These are phyloP conservation scores for Pluvianellus socialis DNA, from an alignment of 2,113 vertebrate genomes.

Conservation along the genomic window DNA sequence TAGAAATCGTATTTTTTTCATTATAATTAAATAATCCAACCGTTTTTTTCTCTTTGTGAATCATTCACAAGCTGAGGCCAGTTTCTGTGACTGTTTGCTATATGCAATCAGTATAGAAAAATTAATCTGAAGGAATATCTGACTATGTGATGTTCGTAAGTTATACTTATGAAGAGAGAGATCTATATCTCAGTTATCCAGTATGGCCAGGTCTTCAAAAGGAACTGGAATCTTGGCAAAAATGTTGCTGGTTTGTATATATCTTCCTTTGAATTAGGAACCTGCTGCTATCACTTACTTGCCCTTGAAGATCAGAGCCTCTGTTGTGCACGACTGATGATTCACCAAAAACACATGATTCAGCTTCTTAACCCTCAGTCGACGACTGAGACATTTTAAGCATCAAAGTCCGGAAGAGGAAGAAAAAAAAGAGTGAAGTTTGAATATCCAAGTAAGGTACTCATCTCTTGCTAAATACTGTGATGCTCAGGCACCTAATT, in stretches of 20 bases:
- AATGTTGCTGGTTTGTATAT: background rate
- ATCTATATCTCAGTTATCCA: background rate
- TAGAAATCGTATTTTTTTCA: background rate
- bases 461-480: background rate
- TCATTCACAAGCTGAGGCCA: background rate
- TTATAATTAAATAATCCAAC: background rate
- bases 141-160: background rate
- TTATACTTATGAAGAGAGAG: too few relatives aligned
- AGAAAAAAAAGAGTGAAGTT: background rate
- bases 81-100: background rate
- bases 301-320: background rate
- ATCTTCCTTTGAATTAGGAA: background rate
- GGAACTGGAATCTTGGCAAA: background rate
- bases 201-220: background rate
- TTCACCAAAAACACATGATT: background rate
- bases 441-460: background rate
- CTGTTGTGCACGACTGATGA: background rate
- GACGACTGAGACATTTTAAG: background rate
- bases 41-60: background rate
- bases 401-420: background rate
- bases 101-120: background rate
- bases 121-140: background rate
- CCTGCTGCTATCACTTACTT: background rate
- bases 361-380: background rate
- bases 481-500: background rate